Base-by-base conservation (phyloP, 1,140 invertebrate species). In the Kradibia gibbosae region DNA sequence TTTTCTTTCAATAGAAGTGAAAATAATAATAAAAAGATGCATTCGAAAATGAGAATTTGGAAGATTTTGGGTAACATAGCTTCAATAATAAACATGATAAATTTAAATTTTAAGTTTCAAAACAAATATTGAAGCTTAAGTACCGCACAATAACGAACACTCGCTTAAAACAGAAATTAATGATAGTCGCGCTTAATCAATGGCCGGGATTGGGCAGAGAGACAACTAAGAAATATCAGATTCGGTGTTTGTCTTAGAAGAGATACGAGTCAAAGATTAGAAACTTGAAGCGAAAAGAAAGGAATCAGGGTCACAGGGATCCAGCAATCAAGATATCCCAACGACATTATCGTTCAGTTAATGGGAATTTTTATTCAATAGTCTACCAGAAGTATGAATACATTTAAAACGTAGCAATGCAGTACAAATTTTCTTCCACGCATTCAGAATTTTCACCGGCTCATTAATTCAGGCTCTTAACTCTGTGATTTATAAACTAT, bases 141-240 rank as follows among this genome's bases (percentile, higher is more conserved):
- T n/a, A n/a, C n/a, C n/a, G n/a, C n/a, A n/a, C n/a, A n/a, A n/a
- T n/a, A 75, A n/a, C 28, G 53, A n/a, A 22, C 36, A 53, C 4
- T 55, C 48, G 42, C n/a, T 25, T 50, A 22, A 42, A 57, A 65
- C 80, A 80, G 70, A 83, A 85, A 86, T 86, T 85, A 83, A 86
- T 86, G 85, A 85, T 74, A 70, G 82, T 81, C 78, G 81, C 78
- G 76, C 31, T 72, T 67, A 31, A 55, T 17, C 80, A 73, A 72
- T 81, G 72, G 71, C 82, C 76, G 45, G 81, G 65, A 53, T 65
- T 62, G 77, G 34, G 72, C 50, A 57, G 78, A 62, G 74, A 34
- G 15, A n/a, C 5, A 75, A 34, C 13, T n/a, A 50, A 42, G 15
- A 17, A 70, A 7, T 17, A 17, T 2, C 17, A 39, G 15, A 22